phyloP scores from a whole-genome alignment of 2,113 vertebrate genomes.

The Irena cyanogastra region DNA sequence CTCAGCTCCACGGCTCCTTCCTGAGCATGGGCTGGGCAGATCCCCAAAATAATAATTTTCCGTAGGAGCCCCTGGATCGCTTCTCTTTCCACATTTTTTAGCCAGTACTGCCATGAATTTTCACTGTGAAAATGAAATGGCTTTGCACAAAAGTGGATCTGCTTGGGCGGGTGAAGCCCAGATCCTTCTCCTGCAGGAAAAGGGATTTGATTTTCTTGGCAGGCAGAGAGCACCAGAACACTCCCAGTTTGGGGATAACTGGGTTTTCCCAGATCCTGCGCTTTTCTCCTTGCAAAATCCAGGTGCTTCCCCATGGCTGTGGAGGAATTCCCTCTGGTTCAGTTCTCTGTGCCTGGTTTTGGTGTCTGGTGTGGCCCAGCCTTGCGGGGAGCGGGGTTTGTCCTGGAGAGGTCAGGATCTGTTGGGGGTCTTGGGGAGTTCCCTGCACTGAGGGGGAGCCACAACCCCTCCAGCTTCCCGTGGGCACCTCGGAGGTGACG shows the following conservation, averaged over 20 bases:
- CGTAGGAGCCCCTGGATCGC: accelerated
- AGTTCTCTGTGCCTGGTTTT: neutral
- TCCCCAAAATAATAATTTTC: neutral
- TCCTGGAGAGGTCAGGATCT: neutral
- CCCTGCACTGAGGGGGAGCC: neutral
- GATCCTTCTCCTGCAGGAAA: neutral
- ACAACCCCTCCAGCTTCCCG: accelerated
- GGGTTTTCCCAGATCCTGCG: neutral
- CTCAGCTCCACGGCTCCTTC: neutral
- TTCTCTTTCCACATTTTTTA: neutral
- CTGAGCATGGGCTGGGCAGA: neutral
- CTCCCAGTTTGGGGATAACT: neutral
- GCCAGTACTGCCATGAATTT: accelerated
- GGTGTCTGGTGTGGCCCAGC: neutral
- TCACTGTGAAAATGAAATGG: neutral
- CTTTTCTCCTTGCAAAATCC: neutral
- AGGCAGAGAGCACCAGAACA: neutral
- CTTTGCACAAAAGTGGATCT: neutral
- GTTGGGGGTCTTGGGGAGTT: accelerated
- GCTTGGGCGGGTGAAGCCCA: neutral
- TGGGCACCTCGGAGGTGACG: accelerated
- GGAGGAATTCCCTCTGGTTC: neutral
- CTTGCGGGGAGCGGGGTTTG: accelerated
- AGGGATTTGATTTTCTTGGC: neutral
- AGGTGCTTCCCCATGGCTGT: accelerated